Percentiles rank a stretch among this genome's conserved stretches.
Evolutionary conservation across 1,140 invertebrate species (phyloP).

Genomic region (Bombus affinis): DNA sequence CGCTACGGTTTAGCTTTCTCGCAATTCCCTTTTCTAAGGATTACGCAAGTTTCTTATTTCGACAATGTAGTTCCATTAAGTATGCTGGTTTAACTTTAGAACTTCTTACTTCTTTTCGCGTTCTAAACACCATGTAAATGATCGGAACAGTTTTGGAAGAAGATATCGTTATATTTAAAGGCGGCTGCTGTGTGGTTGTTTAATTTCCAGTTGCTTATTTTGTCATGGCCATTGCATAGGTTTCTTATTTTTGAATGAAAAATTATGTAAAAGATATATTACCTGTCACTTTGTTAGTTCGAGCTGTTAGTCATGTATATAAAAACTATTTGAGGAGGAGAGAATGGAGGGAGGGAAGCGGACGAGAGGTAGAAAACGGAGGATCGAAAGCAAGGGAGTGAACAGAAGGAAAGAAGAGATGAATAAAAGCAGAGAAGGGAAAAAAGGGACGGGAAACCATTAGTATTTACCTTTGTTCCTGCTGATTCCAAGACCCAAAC

Average conservation of each 20-base stretch:
- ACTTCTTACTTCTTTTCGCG: too few relatives aligned
- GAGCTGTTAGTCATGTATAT: not conserved
- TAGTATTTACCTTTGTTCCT: not conserved
- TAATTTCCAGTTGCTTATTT: not conserved
- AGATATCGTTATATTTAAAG: not conserved
- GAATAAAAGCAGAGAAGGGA: not conserved
- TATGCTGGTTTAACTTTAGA: not conserved
- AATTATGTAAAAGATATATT: not conserved
- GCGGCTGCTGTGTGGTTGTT: not conserved
- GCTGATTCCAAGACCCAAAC: not conserved
- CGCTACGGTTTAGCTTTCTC: not conserved
- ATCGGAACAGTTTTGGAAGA: not conserved
- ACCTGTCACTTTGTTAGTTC: not conserved
- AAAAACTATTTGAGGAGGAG: not conserved
- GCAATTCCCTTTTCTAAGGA: not conserved
- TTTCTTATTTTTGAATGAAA: not conserved
- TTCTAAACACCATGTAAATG: too few relatives aligned
- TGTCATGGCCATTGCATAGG: fast-evolving
- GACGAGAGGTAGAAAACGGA: not conserved
- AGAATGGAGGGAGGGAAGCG: too few relatives aligned
- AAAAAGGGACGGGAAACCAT: not conserved
- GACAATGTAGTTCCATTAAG: not conserved
- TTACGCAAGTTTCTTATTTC: not conserved
- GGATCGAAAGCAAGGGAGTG: not conserved
- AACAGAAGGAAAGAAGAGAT: not conserved